Percentiles rank a stretch among this genome's conserved stretches.
phyloP scores from a whole-genome alignment of 2,113 vertebrate species.

The Alaudala cheleensis region DNA sequence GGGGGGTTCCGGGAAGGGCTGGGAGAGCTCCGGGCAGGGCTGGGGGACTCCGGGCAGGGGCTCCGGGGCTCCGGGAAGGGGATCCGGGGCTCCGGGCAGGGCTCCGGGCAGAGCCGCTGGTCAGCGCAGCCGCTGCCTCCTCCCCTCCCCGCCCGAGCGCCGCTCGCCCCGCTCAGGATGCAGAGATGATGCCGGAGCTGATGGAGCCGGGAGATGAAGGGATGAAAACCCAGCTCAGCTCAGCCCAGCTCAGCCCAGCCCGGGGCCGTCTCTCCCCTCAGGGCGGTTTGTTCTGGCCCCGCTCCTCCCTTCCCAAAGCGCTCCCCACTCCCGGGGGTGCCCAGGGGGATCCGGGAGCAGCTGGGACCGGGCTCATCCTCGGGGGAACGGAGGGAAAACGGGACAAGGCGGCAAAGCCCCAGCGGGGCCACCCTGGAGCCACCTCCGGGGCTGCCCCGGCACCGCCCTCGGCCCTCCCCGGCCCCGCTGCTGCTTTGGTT shows the following conservation, averaged over 20 bases:
- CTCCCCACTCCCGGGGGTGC: fast-evolving
- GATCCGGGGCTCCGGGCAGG: not conserved
- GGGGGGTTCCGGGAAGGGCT: not conserved
- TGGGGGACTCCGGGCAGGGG: not conserved
- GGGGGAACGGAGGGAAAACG: fast-evolving
- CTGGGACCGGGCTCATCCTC: not conserved
- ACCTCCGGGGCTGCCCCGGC: not conserved
- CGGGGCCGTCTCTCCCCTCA: not conserved
- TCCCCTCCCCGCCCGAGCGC: not conserved
- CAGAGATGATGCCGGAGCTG: slow-evolving; percentile 14
- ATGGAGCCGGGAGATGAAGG: not conserved
- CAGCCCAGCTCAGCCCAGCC: not conserved
- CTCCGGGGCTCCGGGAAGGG: not conserved
- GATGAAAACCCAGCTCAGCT: not conserved
- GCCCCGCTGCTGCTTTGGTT: fast-evolving
- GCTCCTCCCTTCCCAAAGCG: not conserved
- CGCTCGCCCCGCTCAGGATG: not conserved
- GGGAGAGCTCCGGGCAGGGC: not conserved
- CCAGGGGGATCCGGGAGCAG: fast-evolving
- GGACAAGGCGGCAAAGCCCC: not conserved
- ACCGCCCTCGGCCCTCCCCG: not conserved
- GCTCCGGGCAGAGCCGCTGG: not conserved
- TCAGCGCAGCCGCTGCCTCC: not conserved
- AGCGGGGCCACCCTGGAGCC: fast-evolving
- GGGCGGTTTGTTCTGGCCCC: fast-evolving